Evolutionary conservation across 2,113 vertebrate species (phyloP).

Genomic region (Dipodomys merriami): DNA sequence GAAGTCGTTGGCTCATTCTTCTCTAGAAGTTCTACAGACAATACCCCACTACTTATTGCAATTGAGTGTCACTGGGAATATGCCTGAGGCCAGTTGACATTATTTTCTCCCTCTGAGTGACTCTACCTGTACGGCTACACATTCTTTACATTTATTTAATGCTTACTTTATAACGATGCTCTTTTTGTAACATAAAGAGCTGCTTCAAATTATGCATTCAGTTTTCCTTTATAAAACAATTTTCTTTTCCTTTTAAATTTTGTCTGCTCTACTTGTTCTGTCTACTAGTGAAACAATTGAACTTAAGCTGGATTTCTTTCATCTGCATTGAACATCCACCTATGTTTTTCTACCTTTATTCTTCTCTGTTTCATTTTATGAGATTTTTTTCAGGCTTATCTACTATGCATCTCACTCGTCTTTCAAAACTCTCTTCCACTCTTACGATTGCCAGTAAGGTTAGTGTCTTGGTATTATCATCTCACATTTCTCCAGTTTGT

Average conservation of each 20-base stretch:
- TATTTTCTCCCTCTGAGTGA: neutral
- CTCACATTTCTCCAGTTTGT: neutral
- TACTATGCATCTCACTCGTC: neutral
- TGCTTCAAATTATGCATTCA: neutral
- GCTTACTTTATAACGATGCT: neutral
- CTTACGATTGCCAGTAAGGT: neutral
- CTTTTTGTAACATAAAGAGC: neutral
- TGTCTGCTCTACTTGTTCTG: neutral
- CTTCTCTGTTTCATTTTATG: conserved; percentile 6
- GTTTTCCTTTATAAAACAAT: neutral
- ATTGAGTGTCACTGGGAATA: neutral
- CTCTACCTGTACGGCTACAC: neutral
- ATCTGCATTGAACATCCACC: neutral
- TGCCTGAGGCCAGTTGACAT: neutral
- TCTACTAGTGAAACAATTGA: neutral
- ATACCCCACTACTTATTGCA: neutral
- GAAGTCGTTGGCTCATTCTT: neutral
- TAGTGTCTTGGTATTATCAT: neutral
- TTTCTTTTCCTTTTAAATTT: neutral
- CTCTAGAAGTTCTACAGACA: neutral
- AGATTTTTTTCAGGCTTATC: neutral
- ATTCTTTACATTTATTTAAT: conserved; percentile 6
- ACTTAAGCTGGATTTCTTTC: neutral
- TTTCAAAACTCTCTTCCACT: conserved; percentile 33
- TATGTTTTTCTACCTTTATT: neutral